A percentile compares a stretch with the other conserved stretches of the same genome.
phyloP scores from a whole-genome alignment of 2,113 vertebrate genomes.

The Myxocyprinus asiaticus region DNA sequence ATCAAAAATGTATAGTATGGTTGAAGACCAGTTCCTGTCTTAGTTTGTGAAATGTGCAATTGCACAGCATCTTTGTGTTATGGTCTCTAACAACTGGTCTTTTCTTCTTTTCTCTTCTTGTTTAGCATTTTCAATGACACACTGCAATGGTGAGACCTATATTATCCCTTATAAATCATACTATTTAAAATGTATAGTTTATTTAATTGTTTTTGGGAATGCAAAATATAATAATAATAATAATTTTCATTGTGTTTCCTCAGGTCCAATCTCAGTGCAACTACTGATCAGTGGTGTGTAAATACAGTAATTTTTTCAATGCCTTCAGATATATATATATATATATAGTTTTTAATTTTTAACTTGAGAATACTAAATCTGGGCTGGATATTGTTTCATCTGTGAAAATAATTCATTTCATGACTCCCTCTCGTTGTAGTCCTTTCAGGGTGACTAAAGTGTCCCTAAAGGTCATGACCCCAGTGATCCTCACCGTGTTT shows the following conservation, averaged over 20 bases:
- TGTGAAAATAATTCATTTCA: background rate
- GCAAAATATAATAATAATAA: background rate
- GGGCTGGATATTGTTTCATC: slow-evolving; percentile 15
- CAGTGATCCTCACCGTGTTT: slow-evolving; percentile 90
- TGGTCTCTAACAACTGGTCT: background rate
- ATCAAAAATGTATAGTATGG: too few species aligned
- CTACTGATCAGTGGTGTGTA: slow-evolving; percentile 80
- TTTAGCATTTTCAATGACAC: slow-evolving; percentile 73
- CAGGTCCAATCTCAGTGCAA: slow-evolving; percentile 81
- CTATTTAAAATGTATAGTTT: background rate
- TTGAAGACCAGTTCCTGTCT: too few species aligned
- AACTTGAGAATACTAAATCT: background rate
- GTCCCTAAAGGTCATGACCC: slow-evolving; percentile 90
- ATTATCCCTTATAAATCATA: background rate
- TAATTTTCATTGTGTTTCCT: slow-evolving; percentile 15
- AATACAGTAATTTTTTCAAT: background rate
- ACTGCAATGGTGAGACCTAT: slow-evolving; percentile 67
- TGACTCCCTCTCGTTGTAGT: slow-evolving; percentile 51
- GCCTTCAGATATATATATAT: too few species aligned
- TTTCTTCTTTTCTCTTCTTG: slow-evolving; percentile 5
- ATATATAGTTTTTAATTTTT: too few species aligned
- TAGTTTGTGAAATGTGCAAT: background rate
- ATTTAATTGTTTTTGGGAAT: background rate
- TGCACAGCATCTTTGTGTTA: background rate
- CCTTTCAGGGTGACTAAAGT: slow-evolving; percentile 81